A percentile compares a stretch with the other conserved stretches of the same genome.
Evolutionary conservation across 2,888 invertebrate species (phyloP).

Genomic region (Hemaris fuciformis): DNA sequence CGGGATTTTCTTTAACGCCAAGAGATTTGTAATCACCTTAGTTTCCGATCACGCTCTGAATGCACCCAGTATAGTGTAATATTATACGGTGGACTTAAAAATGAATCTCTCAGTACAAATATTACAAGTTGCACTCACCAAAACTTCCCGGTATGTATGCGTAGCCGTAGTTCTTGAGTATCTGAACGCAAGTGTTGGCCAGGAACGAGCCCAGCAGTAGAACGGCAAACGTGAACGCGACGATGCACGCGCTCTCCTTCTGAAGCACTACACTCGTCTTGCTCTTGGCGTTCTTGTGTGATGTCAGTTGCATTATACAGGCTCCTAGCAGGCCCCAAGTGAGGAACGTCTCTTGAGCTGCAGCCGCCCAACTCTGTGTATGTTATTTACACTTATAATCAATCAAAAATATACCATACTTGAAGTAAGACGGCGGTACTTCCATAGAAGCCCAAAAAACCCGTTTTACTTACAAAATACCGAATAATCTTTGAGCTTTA

Average conservation of each 20-base stretch:
- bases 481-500: too few relatives aligned
- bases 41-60: too few relatives aligned
- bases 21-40: too few relatives aligned
- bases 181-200: constrained; percentile 91
- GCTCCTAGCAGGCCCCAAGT: constrained; percentile 93
- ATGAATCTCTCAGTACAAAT: too few relatives aligned
- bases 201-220: constrained; percentile 88
- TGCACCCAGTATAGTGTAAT: too few relatives aligned
- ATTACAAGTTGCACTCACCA: constrained; percentile 82
- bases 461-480: too few relatives aligned
- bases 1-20: too few relatives aligned
- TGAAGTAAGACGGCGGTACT: too few relatives aligned
- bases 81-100: too few relatives aligned
- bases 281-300: constrained; percentile 87
- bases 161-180: constrained; percentile 87
- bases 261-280: constrained; percentile 70
- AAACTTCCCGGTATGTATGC: constrained; percentile 91
- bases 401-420: too few relatives aligned
- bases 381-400: not conserved
- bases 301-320: constrained; percentile 89
- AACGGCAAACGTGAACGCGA: constrained; percentile 86
- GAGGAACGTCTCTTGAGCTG: constrained; percentile 92
- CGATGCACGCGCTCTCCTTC: constrained; percentile 71
- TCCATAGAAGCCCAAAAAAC: too few relatives aligned
- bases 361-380: constrained; percentile 92